Base-by-base conservation (phyloP, 1,140 invertebrate genomes). In the Vanessa tameamea region DNA sequence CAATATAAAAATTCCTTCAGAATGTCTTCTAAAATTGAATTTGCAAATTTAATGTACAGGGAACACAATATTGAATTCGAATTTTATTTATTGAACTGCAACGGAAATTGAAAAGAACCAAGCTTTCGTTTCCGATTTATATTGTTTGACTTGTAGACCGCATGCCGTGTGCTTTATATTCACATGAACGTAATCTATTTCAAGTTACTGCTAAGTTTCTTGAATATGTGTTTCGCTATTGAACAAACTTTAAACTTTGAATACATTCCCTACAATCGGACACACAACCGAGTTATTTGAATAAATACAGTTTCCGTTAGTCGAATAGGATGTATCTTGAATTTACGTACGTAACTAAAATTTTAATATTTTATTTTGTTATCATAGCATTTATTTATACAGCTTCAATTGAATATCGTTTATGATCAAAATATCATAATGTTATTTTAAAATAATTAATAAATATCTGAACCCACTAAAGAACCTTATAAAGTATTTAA, bases 191-290 rank as follows among this genome's bases (percentile, higher is more conserved):
- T 75, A 75, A 75, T 71, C 68, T 67, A 67, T 71, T 66, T 71
- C 61, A 51, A 71, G 69, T 69, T 66, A 74, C 68, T 71, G 43
- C 47, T 69, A 61, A 75, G 75, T 76, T 76, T 72, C 75, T 72
- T 72, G 70, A 72, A 72, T 73, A 55, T 76, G 69, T 73, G 72
- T 74, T 74, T 69, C 69, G 71, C 69, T 72, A 76, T 78, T 69
- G 65, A 76, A 70, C 73, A 75, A 78, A 78, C 73, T 73, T 78
- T 59, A 69, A 61, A 71, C 70, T 69, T 65, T 71, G 69, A 74
- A 68, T 74, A 59, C 72, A 68, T 61, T 68, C 53, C 20, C 55
- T 47, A 65, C 51, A 47, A 73, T 61, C 23, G 48, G 48, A 59
- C 72, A 64, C 66, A 69, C 66, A 73, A 69, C 16, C 65, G 55